phyloP scores from a whole-genome alignment of 2,888 invertebrate species.

The Eupsilia transversa region DNA sequence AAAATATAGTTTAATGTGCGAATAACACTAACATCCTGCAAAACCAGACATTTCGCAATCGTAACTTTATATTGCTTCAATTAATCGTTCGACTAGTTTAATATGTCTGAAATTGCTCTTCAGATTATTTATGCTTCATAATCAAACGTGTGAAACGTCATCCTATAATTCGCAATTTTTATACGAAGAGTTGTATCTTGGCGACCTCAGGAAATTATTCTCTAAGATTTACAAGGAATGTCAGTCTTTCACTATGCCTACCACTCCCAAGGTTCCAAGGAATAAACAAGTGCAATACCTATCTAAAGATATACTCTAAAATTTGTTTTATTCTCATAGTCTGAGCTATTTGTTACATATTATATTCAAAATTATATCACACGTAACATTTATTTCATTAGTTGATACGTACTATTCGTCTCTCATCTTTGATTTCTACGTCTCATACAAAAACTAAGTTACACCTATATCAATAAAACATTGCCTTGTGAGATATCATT shows the following conservation, averaged over 20 bases:
- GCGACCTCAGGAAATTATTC: conserved; percentile 37
- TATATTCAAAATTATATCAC: background rate
- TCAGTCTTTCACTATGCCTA: background rate
- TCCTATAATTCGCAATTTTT: conserved; percentile 6
- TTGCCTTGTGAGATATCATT: conserved; percentile 1
- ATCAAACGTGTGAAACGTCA: conserved; percentile 27
- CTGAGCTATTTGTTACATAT: background rate
- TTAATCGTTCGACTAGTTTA: conserved; percentile 62
- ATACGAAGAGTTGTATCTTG: background rate
- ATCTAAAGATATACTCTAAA: background rate
- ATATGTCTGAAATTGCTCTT: conserved; percentile 56
- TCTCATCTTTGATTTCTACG: background rate
- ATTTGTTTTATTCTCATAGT: background rate
- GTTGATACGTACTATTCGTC: background rate
- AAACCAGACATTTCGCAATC: conserved; percentile 51
- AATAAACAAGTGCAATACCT: background rate
- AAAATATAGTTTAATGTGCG: conserved; percentile 47
- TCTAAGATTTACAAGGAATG: conserved; percentile 29
- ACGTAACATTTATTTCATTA: background rate
- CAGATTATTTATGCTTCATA: conserved; percentile 58
- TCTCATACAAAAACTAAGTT: background rate
- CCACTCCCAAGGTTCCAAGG: background rate
- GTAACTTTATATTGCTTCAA: conserved; percentile 54
- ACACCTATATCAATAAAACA: background rate
- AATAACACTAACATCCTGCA: conserved; percentile 66